These are phyloP conservation scores for Ginglymostoma cirratum DNA, from an alignment of 2,113 vertebrate genomes.

Conservation along the genomic window DNA sequence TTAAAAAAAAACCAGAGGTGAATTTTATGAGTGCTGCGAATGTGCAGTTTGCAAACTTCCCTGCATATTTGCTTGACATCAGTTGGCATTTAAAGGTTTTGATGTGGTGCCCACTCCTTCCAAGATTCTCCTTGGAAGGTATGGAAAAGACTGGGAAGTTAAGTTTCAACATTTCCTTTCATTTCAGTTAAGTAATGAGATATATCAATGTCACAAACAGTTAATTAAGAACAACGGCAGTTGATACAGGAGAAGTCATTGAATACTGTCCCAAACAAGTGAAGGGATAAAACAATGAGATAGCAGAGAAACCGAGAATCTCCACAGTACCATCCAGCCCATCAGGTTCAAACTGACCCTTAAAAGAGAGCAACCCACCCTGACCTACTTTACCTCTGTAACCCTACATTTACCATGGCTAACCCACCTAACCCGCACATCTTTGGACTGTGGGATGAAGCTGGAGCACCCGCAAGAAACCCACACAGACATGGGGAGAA, in stretches of 20 bases:
- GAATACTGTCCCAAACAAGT: neutral
- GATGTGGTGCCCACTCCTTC: neutral
- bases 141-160: neutral
- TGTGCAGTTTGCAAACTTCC: neutral
- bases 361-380: too few species aligned
- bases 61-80: neutral
- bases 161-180: neutral
- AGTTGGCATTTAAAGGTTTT: neutral
- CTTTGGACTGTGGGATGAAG: too few species aligned
- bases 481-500: too few species aligned
- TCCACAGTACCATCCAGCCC: too few species aligned
- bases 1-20: neutral
- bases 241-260: neutral
- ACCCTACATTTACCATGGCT: too few species aligned
- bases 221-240: neutral
- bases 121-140: neutral
- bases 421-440: too few species aligned
- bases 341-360: too few species aligned
- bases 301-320: neutral
- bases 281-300: neutral
- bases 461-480: too few species aligned
- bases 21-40: neutral
- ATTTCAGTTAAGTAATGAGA: neutral
- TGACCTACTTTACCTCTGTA: too few species aligned
- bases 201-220: neutral